A percentile compares a stretch with the other conserved stretches of the same genome.
phyloP scores from a whole-genome alignment of 2,113 vertebrate species.

The Phoxinus phoxinus region DNA sequence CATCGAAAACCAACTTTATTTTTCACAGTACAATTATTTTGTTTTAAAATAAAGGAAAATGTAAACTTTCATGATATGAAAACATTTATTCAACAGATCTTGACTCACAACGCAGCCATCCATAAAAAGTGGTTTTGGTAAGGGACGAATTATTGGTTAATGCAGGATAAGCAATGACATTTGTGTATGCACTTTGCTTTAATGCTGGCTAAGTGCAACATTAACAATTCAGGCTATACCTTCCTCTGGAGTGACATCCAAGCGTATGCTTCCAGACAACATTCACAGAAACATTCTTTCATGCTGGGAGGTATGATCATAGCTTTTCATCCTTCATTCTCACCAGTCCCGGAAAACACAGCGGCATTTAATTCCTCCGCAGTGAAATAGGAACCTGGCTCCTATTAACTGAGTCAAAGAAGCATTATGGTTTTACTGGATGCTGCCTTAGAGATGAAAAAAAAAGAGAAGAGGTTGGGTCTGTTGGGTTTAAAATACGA shows the following conservation, averaged over 20 bases:
- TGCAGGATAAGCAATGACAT: slow-evolving; percentile 23
- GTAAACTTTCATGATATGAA: background rate
- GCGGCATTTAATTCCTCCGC: slow-evolving; percentile 52
- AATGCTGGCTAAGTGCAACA: slow-evolving; percentile 31
- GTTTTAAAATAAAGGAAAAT: background rate
- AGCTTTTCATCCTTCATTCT: slow-evolving; percentile 53
- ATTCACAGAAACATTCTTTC: slow-evolving; percentile 5
- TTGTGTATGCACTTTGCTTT: slow-evolving; percentile 26
- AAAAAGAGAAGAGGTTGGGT: slow-evolving; percentile 26
- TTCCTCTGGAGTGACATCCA: slow-evolving; percentile 39
- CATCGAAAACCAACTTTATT: background rate
- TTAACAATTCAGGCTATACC: slow-evolving; percentile 42
- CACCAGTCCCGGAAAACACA: slow-evolving; percentile 45
- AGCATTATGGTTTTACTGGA: slow-evolving; percentile 55
- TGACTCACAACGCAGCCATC: background rate
- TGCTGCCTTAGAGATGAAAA: slow-evolving; percentile 42
- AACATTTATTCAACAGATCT: background rate
- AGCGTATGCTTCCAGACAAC: slow-evolving; percentile 47
- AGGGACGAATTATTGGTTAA: background rate
- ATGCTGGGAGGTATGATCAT: slow-evolving; percentile 38
- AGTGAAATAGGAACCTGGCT: slow-evolving; percentile 54
- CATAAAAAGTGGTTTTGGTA: background rate
- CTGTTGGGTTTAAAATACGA: slow-evolving; percentile 55
- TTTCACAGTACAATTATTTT: background rate
- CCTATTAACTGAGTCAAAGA: slow-evolving; percentile 50